Base-by-base conservation (phyloP, 2,113 vertebrate genomes). In the Talpa occidentalis region DNA sequence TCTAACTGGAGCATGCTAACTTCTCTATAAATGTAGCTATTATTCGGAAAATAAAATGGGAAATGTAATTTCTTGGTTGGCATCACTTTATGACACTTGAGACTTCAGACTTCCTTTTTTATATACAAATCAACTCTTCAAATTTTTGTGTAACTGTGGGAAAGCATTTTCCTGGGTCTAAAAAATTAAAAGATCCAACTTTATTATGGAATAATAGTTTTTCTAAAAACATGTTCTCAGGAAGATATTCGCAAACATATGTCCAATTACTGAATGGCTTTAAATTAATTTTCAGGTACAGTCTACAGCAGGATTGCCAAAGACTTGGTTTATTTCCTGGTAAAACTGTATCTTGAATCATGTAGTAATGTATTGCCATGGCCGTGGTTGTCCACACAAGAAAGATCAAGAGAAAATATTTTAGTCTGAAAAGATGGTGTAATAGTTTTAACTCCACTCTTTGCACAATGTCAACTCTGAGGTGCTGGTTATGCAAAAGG, bases 1-100 rank as follows among this genome's bases (percentile, higher is more conserved):
- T 93, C 47, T 90, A 95, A 88, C 3, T 56, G 37, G 30, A 93
- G 12, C 35, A 64, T 80, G 52, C 28, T 88, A 79, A 96, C 32
- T 74, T 86, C 56, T 82, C 42, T 88, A 79, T 67, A 88, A 90
- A 62, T 66, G 47, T 62, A 93, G 10, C 30, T 54, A 73, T 73
- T 87, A 94, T 81, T 88, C 30, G 86, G 47, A 90, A 90, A 90
- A 82, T 17, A 87, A 86, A 94, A 82, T 52, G 72, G 35, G 26
- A 95, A 84, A 94, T 83, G 72, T 90, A 92, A 92, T 95, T 66
- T 96, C 10, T 69, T 94, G 77, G 40, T 88, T 88, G 81, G 83
- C 21, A 93, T 93, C 69, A 88, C 26, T 88, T 93, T 90, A 54
- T 69, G 49, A 69, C 9, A 37, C 5, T 74, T 82, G 62, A 72